A percentile compares a stretch with the other conserved stretches of the same genome.
Evolutionary conservation across 2,797 vertebrate genomes (phyloP).

Genomic region (Leptatherina wallacei): DNA sequence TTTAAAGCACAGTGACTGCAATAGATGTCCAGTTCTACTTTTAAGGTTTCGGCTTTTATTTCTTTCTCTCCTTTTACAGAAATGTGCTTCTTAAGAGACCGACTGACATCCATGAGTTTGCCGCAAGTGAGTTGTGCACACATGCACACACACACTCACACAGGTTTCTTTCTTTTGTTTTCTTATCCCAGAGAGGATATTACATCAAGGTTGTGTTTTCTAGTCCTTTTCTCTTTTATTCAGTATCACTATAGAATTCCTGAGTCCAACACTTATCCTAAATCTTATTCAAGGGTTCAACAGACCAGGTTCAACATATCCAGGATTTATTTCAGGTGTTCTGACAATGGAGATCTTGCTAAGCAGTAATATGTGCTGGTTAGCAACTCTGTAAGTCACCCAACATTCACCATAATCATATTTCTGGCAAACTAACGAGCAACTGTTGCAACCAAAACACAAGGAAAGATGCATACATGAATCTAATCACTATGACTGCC

Average conservation of each 20-base stretch:
- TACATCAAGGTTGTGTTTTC: background rate
- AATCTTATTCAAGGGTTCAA: background rate
- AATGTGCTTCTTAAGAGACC: slow-evolving; percentile 78
- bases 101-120: slow-evolving; percentile 75
- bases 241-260: background rate
- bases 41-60: background rate
- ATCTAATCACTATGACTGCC: too few relatives aligned
- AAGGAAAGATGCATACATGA: too few relatives aligned
- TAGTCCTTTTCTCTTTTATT: background rate
- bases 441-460: too few relatives aligned
- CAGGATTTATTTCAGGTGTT: background rate
- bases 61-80: slow-evolving; percentile 53
- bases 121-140: slow-evolving; percentile 70
- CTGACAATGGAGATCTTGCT: background rate
- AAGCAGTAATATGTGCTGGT: background rate
- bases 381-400: too few relatives aligned
- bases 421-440: too few relatives aligned
- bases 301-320: background rate
- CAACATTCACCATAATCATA: too few relatives aligned
- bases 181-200: background rate
- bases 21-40: background rate
- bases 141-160: background rate
- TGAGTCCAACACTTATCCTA: background rate
- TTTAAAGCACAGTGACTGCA: too few relatives aligned
- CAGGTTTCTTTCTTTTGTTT: background rate